phyloP scores from a whole-genome alignment of 2,113 vertebrate genomes.

The Theristicus caerulescens region DNA sequence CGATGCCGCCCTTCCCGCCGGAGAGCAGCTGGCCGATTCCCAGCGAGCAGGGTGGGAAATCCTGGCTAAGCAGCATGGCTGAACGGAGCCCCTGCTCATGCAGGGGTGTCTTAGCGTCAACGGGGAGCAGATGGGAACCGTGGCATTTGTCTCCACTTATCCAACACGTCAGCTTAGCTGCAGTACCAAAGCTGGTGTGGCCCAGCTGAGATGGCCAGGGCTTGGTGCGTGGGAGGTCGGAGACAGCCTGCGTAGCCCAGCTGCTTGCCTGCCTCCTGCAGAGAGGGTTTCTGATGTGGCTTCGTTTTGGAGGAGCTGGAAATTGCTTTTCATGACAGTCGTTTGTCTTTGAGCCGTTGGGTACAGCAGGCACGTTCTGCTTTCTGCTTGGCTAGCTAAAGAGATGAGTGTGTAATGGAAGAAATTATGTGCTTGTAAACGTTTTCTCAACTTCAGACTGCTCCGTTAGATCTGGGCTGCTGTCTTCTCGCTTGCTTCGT shows the following conservation, averaged over 20 bases:
- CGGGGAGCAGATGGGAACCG: neutral
- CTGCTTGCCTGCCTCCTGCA: neutral
- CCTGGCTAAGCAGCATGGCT: neutral
- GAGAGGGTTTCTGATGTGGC: conserved; percentile 26
- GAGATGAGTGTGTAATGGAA: conserved; percentile 2
- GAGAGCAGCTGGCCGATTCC: neutral
- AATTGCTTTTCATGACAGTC: neutral
- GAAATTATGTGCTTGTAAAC: neutral
- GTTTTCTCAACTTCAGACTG: neutral
- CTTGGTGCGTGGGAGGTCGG: neutral
- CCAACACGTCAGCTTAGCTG: neutral
- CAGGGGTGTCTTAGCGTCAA: neutral
- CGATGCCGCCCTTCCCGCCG: fast-evolving
- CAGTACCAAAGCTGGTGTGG: neutral
- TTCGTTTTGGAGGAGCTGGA: neutral
- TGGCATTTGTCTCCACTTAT: neutral
- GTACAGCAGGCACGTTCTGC: neutral
- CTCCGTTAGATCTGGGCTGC: neutral
- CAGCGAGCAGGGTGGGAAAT: neutral
- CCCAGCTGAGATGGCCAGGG: neutral
- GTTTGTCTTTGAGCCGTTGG: neutral
- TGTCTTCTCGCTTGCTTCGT: neutral
- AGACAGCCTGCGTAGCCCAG: neutral
- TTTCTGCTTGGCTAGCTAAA: neutral
- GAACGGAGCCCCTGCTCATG: neutral